Conservation (phyloP, 2,888 invertebrate species). For the Troilus luridus region DNA sequence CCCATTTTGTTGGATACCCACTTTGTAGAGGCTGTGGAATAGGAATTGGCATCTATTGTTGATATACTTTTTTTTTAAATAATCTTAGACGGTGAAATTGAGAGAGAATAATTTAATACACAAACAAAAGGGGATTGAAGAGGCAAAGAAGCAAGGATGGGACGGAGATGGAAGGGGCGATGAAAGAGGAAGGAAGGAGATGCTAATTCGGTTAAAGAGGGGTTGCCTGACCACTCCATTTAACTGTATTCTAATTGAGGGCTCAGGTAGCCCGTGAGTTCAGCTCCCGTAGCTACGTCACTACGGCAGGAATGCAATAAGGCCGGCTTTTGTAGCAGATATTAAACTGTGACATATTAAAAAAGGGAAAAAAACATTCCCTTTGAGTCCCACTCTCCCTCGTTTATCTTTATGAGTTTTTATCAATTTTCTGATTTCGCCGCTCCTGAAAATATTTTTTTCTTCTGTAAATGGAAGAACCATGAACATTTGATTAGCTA, state of each 20-base stretch:
- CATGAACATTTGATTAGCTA: constrained; percentile 55
- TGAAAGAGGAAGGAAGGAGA: constrained; percentile 18
- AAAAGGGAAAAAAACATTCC: neutral
- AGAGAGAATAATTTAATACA: neutral
- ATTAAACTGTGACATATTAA: constrained; percentile 42
- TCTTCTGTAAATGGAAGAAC: constrained; percentile 46
- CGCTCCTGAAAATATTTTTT: constrained; percentile 33
- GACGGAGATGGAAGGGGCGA: neutral
- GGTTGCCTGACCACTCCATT: constrained; percentile 42
- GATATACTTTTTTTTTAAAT: no score
- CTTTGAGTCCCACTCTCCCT: constrained; percentile 36
- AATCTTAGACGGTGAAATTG: neutral
- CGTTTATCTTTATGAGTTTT: constrained; percentile 57
- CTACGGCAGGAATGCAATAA: constrained; percentile 24
- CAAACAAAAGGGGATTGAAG: neutral
- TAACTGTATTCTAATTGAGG: constrained; percentile 34
- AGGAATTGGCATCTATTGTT: no score
- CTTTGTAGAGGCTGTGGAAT: no score
- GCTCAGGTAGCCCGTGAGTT: neutral
- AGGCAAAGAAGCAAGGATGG: neutral
- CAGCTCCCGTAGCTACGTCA: neutral
- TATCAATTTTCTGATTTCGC: constrained; percentile 57
- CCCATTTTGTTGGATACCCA: no score
- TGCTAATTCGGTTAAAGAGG: constrained; percentile 35
- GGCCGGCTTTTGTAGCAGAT: constrained; percentile 26